A percentile compares a stretch with the other conserved stretches of the same genome.
phyloP scores from a whole-genome alignment of 2,797 vertebrate species.

The Rhadinocentrus ornatus region DNA sequence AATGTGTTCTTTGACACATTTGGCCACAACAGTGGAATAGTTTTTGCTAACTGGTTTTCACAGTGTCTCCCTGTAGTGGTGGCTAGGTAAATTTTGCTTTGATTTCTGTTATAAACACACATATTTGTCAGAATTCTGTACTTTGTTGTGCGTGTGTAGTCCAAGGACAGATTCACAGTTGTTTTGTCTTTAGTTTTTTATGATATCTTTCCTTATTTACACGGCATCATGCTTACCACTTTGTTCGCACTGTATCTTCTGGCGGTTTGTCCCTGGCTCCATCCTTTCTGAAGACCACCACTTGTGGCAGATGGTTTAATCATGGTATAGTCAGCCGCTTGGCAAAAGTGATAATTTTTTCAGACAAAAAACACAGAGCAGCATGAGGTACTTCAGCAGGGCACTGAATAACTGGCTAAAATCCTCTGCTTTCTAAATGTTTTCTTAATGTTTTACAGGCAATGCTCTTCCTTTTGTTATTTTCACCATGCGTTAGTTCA shows the following conservation, averaged over 20 bases:
- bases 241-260: not conserved
- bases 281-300: not conserved
- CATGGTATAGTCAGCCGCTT: not conserved
- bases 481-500: not conserved
- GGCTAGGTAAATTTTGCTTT: not conserved
- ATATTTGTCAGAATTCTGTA: not conserved
- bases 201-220: not conserved
- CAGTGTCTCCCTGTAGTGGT: not conserved
- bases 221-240: not conserved
- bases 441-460: constrained; percentile 7
- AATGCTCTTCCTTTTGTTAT: constrained; percentile 9
- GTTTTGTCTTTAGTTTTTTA: not conserved
- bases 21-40: too few species aligned
- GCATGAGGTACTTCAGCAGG: not conserved
- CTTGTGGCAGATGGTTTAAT: not conserved
- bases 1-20: too few species aligned
- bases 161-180: not conserved
- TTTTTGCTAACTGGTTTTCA: not conserved
- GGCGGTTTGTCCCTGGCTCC: not conserved
- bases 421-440: constrained; percentile 9
- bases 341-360: not conserved
- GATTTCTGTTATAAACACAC: not conserved
- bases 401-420: constrained; percentile 4
- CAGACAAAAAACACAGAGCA: not conserved
- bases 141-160: not conserved